Evolutionary conservation across 2,888 invertebrate species (phyloP).

Genomic region (Lycaena phlaeas): DNA sequence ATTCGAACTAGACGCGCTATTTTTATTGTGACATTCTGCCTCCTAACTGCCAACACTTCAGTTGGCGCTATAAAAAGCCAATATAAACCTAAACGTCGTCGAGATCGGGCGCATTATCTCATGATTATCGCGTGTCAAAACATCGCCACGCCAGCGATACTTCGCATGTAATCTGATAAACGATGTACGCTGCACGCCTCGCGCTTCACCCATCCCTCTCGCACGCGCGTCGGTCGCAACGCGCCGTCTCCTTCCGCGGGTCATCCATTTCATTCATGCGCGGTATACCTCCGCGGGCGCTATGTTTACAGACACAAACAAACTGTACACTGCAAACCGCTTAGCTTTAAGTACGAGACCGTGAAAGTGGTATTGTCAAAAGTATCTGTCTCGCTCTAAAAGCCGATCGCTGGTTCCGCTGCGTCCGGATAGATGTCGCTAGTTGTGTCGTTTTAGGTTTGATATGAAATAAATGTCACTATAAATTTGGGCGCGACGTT

Average conservation of each 20-base stretch:
- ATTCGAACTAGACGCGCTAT: slow-evolving; percentile 37
- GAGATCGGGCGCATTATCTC: slow-evolving; percentile 72
- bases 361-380: slow-evolving; percentile 73
- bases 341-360: slow-evolving; percentile 72
- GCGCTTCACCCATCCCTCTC: slow-evolving; percentile 43
- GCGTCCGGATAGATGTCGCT: slow-evolving; percentile 57
- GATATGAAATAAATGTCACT: slow-evolving; percentile 59
- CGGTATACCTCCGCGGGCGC: slow-evolving; percentile 65
- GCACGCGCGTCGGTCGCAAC: slow-evolving; percentile 24
- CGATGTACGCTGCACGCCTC: slow-evolving; percentile 72
- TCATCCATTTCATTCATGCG: slow-evolving; percentile 73
- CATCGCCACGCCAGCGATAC: slow-evolving; percentile 74
- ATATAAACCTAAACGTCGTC: slow-evolving; percentile 68
- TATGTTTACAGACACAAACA: slow-evolving; percentile 74
- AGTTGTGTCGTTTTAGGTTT: slow-evolving; percentile 41
- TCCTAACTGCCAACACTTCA: slow-evolving; percentile 41
- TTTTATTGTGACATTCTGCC: slow-evolving; percentile 46
- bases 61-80: slow-evolving; percentile 61
- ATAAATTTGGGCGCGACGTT: slow-evolving; percentile 68
- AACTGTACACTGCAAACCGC: slow-evolving; percentile 72
- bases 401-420: slow-evolving; percentile 45
- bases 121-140: slow-evolving; percentile 75
- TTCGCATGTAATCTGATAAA: slow-evolving; percentile 75
- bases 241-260: slow-evolving; percentile 41
- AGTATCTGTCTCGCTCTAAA: slow-evolving; percentile 55